phyloP scores from a whole-genome alignment of 35 echinoderm and acorn worm species.

The Lytechinus variegatus region DNA sequence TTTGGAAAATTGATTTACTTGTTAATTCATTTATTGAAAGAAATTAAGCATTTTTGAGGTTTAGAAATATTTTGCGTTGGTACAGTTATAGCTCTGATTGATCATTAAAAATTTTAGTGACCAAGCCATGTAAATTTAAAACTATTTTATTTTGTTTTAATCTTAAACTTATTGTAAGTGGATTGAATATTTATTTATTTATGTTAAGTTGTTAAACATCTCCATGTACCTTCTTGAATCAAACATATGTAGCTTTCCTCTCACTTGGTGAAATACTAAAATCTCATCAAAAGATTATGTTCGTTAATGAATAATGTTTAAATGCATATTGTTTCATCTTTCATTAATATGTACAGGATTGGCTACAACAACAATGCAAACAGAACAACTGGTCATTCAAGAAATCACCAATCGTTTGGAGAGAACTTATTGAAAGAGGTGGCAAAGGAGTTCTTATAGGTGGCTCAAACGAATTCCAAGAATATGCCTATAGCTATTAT shows the following conservation, averaged over 20 bases:
- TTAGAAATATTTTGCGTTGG: no score
- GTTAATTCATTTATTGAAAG: no score
- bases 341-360: slow-evolving; percentile 51
- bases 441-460: slow-evolving; percentile 90
- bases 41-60: no score
- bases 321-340: background rate
- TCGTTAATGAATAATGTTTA: background rate
- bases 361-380: slow-evolving; percentile 72
- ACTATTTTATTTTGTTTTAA: no score
- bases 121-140: no score
- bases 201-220: no score
- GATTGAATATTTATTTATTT: no score
- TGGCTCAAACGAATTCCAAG: slow-evolving; percentile 96
- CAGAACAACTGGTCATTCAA: slow-evolving; percentile 82
- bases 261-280: background rate
- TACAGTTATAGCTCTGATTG: no score
- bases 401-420: slow-evolving; percentile 91
- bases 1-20: background rate
- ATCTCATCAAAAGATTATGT: background rate
- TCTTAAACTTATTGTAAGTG: no score
- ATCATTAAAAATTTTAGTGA: no score
- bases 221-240: no score
- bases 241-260: no score
- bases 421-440: slow-evolving; percentile 89
- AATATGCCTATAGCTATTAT: slow-evolving; percentile 94